Percentiles rank a stretch among this genome's conserved stretches.
Evolutionary conservation across 2,797 vertebrate genomes (phyloP).

Genomic region (Coccyzus lansbergi): DNA sequence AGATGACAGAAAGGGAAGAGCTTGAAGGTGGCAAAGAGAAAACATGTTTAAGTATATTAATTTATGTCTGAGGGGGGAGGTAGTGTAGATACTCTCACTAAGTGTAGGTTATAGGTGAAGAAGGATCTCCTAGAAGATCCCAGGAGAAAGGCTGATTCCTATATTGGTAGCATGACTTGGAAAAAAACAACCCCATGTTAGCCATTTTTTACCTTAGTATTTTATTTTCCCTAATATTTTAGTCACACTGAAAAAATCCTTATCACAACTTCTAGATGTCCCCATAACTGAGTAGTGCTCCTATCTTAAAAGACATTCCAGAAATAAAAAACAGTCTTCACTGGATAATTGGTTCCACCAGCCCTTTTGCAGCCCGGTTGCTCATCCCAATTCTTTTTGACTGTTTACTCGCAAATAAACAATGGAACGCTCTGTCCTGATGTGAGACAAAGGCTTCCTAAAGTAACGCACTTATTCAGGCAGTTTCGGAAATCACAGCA

Average conservation of each 20-base stretch:
- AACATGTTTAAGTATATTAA: neutral
- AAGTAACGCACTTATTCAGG: neutral
- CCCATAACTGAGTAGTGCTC: neutral
- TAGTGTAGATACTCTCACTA: neutral
- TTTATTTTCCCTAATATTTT: neutral
- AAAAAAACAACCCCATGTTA: conserved; percentile 11
- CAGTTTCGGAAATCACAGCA: neutral
- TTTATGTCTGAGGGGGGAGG: neutral
- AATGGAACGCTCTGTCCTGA: neutral
- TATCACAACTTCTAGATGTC: neutral
- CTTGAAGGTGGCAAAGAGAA: neutral
- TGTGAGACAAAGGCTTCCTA: conserved; percentile 10
- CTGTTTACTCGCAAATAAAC: neutral
- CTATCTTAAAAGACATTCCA: neutral
- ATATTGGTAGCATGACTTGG: neutral
- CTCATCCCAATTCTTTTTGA: neutral
- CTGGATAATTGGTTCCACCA: neutral
- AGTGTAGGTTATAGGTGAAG: neutral
- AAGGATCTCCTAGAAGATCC: neutral
- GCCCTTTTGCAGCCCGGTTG: neutral
- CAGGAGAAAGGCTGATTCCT: neutral
- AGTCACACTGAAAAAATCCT: neutral
- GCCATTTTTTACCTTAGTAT: neutral
- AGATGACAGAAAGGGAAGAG: neutral
- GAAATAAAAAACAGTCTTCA: neutral